Conservation (phyloP, 2,113 vertebrate genomes). For the Ptilonorhynchus violaceus region DNA sequence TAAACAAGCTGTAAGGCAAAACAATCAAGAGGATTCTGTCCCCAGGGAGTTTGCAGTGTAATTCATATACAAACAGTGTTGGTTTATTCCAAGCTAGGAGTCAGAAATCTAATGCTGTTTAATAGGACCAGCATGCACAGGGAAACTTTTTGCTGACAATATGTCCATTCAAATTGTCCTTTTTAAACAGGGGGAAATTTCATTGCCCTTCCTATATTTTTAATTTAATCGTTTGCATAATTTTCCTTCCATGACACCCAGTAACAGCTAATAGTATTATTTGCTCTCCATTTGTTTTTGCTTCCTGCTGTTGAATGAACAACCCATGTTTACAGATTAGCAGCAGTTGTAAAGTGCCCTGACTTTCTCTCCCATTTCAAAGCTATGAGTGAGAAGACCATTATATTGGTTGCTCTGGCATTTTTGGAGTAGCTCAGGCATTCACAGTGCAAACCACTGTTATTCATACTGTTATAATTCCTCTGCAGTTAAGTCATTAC, state of each 20-base stretch:
- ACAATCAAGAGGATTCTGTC: neutral
- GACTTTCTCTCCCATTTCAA: constrained; percentile 70
- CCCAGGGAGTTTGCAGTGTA: neutral
- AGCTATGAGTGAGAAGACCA: constrained; percentile 61
- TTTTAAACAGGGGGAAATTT: neutral
- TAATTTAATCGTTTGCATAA: neutral
- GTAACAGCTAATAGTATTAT: neutral
- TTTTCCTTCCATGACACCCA: neutral
- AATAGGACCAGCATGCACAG: neutral
- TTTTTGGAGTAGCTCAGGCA: constrained; percentile 76
- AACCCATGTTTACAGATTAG: constrained; percentile 69
- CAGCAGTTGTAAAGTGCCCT: constrained; percentile 59
- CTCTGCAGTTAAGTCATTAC: constrained; percentile 94
- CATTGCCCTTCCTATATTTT: neutral
- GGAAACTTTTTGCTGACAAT: neutral
- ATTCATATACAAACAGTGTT: neutral
- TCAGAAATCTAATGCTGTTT: neutral
- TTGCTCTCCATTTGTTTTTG: constrained; percentile 52
- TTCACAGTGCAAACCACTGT: constrained; percentile 75
- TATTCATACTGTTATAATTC: constrained; percentile 96
- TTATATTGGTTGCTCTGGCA: constrained; percentile 72
- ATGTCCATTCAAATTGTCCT: neutral
- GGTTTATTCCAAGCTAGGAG: neutral
- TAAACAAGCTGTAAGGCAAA: neutral
- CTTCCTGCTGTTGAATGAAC: constrained; percentile 70